Evolutionary conservation across 2,797 vertebrate genomes (phyloP), one percentile per base, ranked within the genome.

Genomic region (Halcyon leucocephala): DNA sequence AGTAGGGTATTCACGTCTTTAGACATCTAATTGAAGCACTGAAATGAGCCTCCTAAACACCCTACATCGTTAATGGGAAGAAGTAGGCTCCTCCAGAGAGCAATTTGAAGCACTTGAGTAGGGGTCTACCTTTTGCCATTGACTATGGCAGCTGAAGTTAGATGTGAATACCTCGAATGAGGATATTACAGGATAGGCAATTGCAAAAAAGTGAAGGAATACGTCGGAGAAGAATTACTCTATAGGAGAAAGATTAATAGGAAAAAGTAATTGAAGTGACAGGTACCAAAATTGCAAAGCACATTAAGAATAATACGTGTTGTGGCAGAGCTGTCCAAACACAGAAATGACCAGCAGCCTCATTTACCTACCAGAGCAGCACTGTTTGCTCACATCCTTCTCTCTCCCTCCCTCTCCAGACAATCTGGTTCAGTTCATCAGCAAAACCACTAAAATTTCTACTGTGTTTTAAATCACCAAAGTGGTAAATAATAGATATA

Each of bases 401-500:
- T 67, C 17, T 87, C 12, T 65, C 10, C 5, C 2, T 19, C 13
- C 17, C 25, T 65, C 37, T 85, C 24, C 33, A 55, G 48, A 22
- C 48, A 84, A 42, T 73, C 74, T 49, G 55, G 12, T 9, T 81
- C 49, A 57, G 57, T 85, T 92, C 76, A 92, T 26, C 25, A 48
- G 48, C 42, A 85, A 89, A 92, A 20, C 0, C 54, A 49, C 31
- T 26, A 55, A 87, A 69, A 80, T 78, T 61, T 92, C 44, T 7
- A 1, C 60, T 31, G 31, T 83, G 64, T 55, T 93, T 96, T 92
- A 71, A 93, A 80, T 82, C 74, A 80, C 33, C 31, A 26, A 92
- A 62, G 58, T 85, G 41, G 31, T 89, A 95, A 96, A 93, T 83
- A 92, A 81, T 62, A 85, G 41, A 86, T 71, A 81, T 10, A 61